A percentile compares a stretch with the other conserved stretches of the same genome.
Evolutionary conservation across 1,140 invertebrate species (phyloP).

Genomic region (Drosophila serrata): DNA sequence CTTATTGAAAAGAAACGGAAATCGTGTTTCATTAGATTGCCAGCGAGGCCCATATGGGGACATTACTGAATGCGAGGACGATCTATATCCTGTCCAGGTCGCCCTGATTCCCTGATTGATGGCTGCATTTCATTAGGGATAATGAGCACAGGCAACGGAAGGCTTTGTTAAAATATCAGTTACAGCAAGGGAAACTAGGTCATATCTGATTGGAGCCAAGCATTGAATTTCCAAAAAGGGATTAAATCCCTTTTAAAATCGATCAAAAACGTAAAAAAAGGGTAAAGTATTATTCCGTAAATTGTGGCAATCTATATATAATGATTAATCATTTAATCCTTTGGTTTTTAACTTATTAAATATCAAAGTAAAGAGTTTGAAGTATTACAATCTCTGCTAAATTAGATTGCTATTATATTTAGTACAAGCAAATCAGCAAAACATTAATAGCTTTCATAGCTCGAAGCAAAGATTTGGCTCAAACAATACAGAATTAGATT

Average conservation of each 20-base stretch:
- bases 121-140: conserved; percentile 55
- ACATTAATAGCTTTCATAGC: background rate
- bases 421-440: background rate
- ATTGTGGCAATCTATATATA: background rate
- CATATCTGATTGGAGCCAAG: conserved; percentile 14
- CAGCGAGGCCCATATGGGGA: conserved; percentile 15
- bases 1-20: conserved; percentile 52
- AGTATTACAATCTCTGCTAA: background rate
- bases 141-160: conserved; percentile 38
- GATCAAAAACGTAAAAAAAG: background rate
- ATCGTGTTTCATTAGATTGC: conserved; percentile 38
- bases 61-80: conserved; percentile 8
- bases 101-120: conserved; percentile 53
- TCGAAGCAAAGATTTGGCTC: background rate
- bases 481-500: conserved; percentile 3
- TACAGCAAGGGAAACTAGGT: conserved; percentile 14
- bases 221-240: conserved; percentile 18
- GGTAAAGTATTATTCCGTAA: too few relatives aligned
- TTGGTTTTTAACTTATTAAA: background rate
- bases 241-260: background rate
- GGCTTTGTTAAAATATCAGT: conserved; percentile 38
- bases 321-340: background rate
- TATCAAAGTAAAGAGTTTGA: background rate
- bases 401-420: background rate
- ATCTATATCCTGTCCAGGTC: conserved; percentile 13